Base-by-base conservation (phyloP, 2,888 invertebrate genomes). In the Cheilosia urbana region DNA sequence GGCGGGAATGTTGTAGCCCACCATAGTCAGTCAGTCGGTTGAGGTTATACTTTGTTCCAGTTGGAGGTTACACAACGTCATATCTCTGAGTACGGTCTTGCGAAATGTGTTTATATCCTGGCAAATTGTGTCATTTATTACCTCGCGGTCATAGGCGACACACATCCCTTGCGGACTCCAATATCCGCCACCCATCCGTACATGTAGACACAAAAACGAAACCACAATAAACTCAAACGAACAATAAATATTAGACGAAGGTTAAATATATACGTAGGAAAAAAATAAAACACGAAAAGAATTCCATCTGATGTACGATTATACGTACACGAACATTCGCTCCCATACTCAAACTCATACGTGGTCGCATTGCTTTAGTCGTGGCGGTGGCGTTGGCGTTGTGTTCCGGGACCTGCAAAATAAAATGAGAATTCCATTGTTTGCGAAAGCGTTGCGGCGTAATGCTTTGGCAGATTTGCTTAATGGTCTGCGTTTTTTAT, bases 401-500 rank as follows among this genome's bases (percentile, higher is more conserved):
- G 60, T 60, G 34, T 62, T 69, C 58, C 47, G 60, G 58, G 27
- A 65, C 69, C 75, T 58, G 58, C 79, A 55, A 84, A 57, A 79
- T 75, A 75, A 84, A 75, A 79, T 58, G 60, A 55, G 75, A 71
- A 84, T 76, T 76, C 80, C 71, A 84, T 84, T 79, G 80, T 84
- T 84, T 84, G 79, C 69, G 60, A 76, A 80, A 84, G 80, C 84
- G 80, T 84, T 84, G 84, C 75, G 80, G 84, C 80, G 84, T 80
- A 84, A 84, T 84, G 79, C 84, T 84, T 84, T 80, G 75, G 75
- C 80, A 84, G 80, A 84, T 84, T 84, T 84, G 84, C 80, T 80
- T 84, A 84, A 84, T 84, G 84, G 84, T 79, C 79, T 24, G 73
- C 40, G 65, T 57, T 72, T 66, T 66, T 66, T 82, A 71, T 80